Conservation (phyloP, 2,888 invertebrate genomes). For the Zelleria hepariella region DNA sequence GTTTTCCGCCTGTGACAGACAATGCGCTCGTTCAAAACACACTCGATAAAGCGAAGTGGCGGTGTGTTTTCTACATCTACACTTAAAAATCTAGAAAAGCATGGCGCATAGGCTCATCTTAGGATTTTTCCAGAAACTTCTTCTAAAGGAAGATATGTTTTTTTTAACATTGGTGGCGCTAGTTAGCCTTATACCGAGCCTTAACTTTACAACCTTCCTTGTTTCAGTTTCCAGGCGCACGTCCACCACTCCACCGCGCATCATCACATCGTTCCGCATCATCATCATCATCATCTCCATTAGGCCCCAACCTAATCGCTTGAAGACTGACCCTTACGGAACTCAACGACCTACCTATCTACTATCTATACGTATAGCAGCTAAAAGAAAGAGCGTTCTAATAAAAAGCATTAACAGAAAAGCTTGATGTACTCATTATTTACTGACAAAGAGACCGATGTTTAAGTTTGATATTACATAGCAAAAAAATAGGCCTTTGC, state of each 20-base stretch:
- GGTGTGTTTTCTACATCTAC: too few relatives aligned
- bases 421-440: not conserved
- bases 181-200: not conserved
- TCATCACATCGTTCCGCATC: slow-evolving; percentile 33
- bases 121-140: too few relatives aligned
- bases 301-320: slow-evolving; percentile 20
- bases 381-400: slow-evolving; percentile 4
- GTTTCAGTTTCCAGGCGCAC: slow-evolving; percentile 42
- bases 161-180: too few relatives aligned
- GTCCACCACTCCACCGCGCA: slow-evolving; percentile 43
- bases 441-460: too few relatives aligned
- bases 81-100: too few relatives aligned
- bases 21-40: too few relatives aligned
- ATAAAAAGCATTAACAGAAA: not conserved
- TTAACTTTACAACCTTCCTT: slow-evolving; percentile 9
- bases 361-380: not conserved
- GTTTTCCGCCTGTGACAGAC: too few relatives aligned
- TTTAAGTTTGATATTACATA: too few relatives aligned
- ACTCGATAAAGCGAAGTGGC: too few relatives aligned
- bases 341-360: slow-evolving; percentile 19
- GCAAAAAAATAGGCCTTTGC: too few relatives aligned
- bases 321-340: slow-evolving; percentile 16
- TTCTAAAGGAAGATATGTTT: too few relatives aligned
- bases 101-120: too few relatives aligned
- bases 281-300: slow-evolving; percentile 26